phyloP scores from a whole-genome alignment of 64 coral and sea anemone genomes.

The Montipora sp. region DNA sequence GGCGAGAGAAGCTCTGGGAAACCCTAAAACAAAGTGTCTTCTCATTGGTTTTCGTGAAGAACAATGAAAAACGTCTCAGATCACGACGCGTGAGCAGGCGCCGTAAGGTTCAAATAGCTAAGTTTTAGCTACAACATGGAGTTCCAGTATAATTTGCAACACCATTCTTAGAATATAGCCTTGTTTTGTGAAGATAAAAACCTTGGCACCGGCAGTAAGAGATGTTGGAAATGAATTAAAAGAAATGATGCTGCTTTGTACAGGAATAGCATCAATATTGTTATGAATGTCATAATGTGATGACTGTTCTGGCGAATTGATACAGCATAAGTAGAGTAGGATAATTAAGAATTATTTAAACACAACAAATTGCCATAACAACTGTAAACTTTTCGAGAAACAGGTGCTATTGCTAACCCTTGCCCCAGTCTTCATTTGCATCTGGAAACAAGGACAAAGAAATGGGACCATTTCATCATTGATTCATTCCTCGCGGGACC shows the following conservation, averaged over 20 bases:
- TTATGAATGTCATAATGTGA: background rate
- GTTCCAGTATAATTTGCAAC: too few species aligned
- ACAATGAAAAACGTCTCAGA: too few species aligned
- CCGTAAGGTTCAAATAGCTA: too few species aligned
- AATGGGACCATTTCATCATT: too few species aligned
- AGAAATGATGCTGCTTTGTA: background rate
- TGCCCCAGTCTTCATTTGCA: background rate
- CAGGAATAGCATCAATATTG: background rate
- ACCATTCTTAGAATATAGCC: background rate
- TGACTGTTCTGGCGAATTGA: background rate
- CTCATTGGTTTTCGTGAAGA: too few species aligned
- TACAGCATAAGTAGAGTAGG: constrained; percentile 14
- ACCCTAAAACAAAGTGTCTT: too few species aligned
- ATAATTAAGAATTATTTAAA: constrained; percentile 40
- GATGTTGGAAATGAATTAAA: background rate
- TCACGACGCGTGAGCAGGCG: too few species aligned
- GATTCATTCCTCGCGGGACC: too few species aligned
- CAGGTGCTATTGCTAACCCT: constrained; percentile 3
- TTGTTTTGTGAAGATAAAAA: background rate
- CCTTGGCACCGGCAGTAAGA: background rate
- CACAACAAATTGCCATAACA: background rate
- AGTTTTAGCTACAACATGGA: too few species aligned
- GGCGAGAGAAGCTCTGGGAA: too few species aligned
- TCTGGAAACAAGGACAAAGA: too few species aligned
- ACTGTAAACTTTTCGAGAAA: background rate